Percentiles rank a stretch among this genome's conserved stretches.
phyloP scores from a whole-genome alignment of 2,888 invertebrate genomes.

The Mamestra brassicae region DNA sequence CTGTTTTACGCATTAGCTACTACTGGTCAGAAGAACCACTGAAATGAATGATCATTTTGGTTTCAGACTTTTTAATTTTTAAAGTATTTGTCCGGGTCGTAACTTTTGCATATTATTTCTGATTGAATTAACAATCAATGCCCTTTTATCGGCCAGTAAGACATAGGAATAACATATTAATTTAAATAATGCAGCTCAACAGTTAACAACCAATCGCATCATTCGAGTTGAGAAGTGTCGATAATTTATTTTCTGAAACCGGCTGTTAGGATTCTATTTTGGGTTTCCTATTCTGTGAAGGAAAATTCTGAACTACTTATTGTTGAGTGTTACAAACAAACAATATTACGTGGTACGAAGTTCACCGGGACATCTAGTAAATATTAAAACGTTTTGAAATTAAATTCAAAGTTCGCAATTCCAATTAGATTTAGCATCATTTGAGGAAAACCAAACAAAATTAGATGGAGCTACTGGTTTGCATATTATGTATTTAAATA shows the following conservation, averaged over 20 bases:
- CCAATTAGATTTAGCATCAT: constrained; percentile 23
- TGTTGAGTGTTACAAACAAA: too few species aligned
- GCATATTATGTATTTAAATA: background rate
- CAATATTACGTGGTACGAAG: background rate
- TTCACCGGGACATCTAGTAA: background rate
- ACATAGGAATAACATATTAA: too few species aligned
- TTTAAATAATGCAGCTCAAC: too few species aligned
- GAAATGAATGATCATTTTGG: constrained; percentile 13
- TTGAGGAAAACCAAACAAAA: constrained; percentile 38
- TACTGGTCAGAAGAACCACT: constrained; percentile 26
- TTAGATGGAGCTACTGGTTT: constrained; percentile 26
- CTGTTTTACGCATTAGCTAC: constrained; percentile 62
- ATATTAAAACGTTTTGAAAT: background rate
- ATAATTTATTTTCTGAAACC: background rate
- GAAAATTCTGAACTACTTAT: too few species aligned
- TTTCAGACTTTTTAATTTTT: background rate
- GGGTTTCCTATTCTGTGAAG: too few species aligned
- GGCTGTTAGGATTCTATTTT: too few species aligned
- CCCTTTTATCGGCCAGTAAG: too few species aligned
- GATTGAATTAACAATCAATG: background rate
- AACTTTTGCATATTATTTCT: background rate
- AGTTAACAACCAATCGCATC: background rate
- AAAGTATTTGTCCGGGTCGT: background rate
- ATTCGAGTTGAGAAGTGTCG: background rate
- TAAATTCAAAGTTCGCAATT: background rate